A percentile compares a stretch with the other conserved stretches of the same genome.
Conservation (phyloP, 2,888 invertebrate species). For the Horisme vitalbata region DNA sequence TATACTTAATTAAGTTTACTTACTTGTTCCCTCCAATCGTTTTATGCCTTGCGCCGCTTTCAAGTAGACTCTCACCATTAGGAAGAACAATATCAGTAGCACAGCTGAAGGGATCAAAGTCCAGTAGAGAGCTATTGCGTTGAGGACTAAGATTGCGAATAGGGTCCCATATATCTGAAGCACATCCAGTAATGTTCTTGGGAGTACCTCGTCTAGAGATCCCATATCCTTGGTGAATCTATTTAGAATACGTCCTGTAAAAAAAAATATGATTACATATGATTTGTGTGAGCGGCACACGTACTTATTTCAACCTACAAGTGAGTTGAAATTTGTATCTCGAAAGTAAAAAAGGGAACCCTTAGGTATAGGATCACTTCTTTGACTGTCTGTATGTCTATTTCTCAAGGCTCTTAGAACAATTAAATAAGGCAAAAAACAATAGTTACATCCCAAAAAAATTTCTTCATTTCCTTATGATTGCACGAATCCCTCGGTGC, state of each 20-base stretch:
- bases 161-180: slow-evolving; percentile 79
- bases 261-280: background rate
- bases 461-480: too few relatives aligned
- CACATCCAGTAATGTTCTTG: slow-evolving; percentile 86
- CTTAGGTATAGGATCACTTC: too few relatives aligned
- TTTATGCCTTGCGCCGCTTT: slow-evolving; percentile 87
- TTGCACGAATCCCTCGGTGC: too few relatives aligned
- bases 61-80: slow-evolving; percentile 84
- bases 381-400: too few relatives aligned
- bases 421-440: too few relatives aligned
- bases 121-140: slow-evolving; percentile 84
- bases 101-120: slow-evolving; percentile 83
- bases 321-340: too few relatives aligned
- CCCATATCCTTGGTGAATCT: slow-evolving; percentile 94
- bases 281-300: too few relatives aligned
- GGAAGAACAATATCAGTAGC: slow-evolving; percentile 81
- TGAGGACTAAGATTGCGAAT: slow-evolving; percentile 83
- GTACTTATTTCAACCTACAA: too few relatives aligned
- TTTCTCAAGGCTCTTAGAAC: too few relatives aligned
- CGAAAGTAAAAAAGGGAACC: too few relatives aligned
- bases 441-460: too few relatives aligned
- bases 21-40: slow-evolving; percentile 84
- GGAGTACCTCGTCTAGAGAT: slow-evolving; percentile 89
- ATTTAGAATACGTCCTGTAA: slow-evolving; percentile 86
- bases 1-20: slow-evolving; percentile 39